These are phyloP conservation scores for Actinemys pallida DNA, from an alignment of 2,113 vertebrate genomes.

Conservation along the genomic window DNA sequence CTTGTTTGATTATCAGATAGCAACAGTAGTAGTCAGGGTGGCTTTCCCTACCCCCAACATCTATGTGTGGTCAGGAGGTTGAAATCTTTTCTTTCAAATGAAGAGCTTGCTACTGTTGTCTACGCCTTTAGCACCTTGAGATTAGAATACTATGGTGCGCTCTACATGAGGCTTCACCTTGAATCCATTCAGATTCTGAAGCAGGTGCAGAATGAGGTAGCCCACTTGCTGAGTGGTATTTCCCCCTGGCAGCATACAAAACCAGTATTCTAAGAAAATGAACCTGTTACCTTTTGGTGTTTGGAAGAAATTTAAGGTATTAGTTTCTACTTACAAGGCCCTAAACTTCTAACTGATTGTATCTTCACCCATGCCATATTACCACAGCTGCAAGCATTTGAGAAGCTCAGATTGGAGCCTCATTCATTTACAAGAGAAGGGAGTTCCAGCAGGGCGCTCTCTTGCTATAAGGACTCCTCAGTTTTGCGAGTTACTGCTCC, in stretches of 20 bases:
- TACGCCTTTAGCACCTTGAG: too few relatives aligned
- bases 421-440: background rate
- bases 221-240: fast-evolving
- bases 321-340: background rate
- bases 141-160: too few relatives aligned
- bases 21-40: background rate
- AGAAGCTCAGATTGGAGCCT: background rate
- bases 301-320: fast-evolving
- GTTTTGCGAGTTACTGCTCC: background rate
- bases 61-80: background rate
- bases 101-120: too few relatives aligned
- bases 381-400: background rate
- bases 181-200: too few relatives aligned
- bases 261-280: fast-evolving
- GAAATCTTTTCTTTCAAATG: too few relatives aligned
- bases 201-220: background rate
- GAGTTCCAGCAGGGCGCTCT: background rate
- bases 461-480: background rate
- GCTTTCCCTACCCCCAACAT: background rate
- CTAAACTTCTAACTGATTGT: background rate
- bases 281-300: background rate
- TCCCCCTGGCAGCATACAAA: background rate
- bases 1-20: background rate
- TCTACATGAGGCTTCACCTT: too few relatives aligned
- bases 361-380: fast-evolving